A percentile compares a stretch with the other conserved stretches of the same genome.
phyloP scores from a whole-genome alignment of 2,113 vertebrate genomes.

The Anolis sagrei region DNA sequence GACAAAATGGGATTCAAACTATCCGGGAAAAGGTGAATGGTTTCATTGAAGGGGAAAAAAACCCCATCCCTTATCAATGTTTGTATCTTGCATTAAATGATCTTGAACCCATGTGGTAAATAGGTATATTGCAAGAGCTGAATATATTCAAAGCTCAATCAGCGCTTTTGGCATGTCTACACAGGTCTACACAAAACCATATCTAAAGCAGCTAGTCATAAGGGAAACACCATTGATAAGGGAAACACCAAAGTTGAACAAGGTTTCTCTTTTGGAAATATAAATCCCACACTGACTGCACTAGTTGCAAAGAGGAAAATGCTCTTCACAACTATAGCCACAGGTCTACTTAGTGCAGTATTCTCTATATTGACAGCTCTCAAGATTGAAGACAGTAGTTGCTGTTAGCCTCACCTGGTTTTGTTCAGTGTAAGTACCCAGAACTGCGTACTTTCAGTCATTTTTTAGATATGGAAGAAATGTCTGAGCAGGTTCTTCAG shows the following conservation, averaged over 20 bases:
- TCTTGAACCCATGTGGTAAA: not conserved
- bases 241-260: not conserved
- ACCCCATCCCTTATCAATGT: not conserved
- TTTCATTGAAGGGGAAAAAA: no score
- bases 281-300: not conserved
- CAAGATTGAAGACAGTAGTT: no score
- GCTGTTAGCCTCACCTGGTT: not conserved
- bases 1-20: not conserved
- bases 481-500: not conserved
- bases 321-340: no score
- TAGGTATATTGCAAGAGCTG: not conserved
- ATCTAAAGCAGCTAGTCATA: not conserved
- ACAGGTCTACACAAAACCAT: not conserved
- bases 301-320: not conserved
- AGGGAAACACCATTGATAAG: not conserved
- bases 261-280: not conserved
- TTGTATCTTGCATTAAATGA: not conserved
- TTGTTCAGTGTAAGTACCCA: not conserved
- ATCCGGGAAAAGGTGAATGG: not conserved
- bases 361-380: no score
- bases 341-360: no score
- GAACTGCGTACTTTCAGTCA: no score
- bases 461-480: no score
- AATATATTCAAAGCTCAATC: not conserved
- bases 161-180: not conserved